Conservation (phyloP, 2,113 vertebrate genomes). For the Aegotheles bennettii region DNA sequence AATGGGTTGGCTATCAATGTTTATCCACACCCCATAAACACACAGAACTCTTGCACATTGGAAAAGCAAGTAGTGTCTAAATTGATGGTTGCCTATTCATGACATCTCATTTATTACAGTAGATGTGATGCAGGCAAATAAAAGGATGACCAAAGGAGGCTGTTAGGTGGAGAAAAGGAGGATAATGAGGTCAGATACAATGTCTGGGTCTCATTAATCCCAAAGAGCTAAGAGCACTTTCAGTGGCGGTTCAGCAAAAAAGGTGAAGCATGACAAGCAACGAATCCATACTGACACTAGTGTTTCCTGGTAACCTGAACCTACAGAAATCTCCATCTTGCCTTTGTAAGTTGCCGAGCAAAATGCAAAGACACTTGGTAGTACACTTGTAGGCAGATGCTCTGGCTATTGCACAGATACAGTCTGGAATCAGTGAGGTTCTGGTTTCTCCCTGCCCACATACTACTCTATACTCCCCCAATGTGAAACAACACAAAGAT, state of each 20-base stretch:
- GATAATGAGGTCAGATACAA: constrained; percentile 62
- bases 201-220: constrained; percentile 45
- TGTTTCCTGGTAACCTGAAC: not conserved
- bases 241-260: not conserved
- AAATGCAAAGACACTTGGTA: not conserved
- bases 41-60: not conserved
- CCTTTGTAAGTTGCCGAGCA: not conserved
- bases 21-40: not conserved
- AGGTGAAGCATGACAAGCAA: not conserved
- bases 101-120: not conserved
- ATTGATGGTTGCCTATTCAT: constrained; percentile 5
- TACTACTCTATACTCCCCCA: not conserved
- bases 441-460: not conserved
- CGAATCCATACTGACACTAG: not conserved
- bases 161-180: constrained; percentile 12
- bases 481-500: not conserved
- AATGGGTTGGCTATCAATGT: constrained; percentile 8
- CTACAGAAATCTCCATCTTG: not conserved
- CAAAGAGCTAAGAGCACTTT: not conserved
- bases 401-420: not conserved
- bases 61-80: not conserved
- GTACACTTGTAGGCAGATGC: not conserved
- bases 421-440: not conserved
- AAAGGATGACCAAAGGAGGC: constrained; percentile 13
- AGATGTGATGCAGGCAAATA: constrained; percentile 9